Evolutionary conservation across 2,888 invertebrate species (phyloP).

Genomic region (Rhynchonema sp.): DNA sequence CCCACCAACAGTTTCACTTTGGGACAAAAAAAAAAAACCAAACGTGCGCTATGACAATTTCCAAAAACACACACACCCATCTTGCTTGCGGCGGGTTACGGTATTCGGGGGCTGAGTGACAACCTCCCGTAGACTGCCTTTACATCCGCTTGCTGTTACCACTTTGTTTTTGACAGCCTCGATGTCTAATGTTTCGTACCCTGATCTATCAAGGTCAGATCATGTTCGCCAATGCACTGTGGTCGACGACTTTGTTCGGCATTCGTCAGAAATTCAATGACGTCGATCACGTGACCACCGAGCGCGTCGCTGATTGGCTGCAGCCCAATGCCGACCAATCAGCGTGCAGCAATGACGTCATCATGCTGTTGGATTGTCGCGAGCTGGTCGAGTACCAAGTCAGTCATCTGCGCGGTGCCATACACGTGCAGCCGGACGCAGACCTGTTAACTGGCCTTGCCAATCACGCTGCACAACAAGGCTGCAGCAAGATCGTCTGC

Average conservation of each 20-base stretch:
- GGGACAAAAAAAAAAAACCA: too few relatives aligned
- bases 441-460: not conserved
- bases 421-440: not conserved
- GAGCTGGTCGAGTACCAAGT: not conserved
- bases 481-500: constrained; percentile 13
- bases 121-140: too few relatives aligned
- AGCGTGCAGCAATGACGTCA: too few relatives aligned
- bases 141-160: too few relatives aligned
- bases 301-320: not conserved
- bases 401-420: not conserved
- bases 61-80: too few relatives aligned
- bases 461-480: not conserved
- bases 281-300: not conserved
- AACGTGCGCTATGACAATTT: too few relatives aligned
- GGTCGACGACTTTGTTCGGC: not conserved
- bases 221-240: not conserved
- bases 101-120: too few relatives aligned
- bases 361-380: not conserved
- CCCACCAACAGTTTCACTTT: too few relatives aligned
- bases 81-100: too few relatives aligned
- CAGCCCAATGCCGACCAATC: not conserved
- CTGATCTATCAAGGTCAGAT: too few relatives aligned
- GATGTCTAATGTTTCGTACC: too few relatives aligned
- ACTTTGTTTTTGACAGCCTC: too few relatives aligned
- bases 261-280: not conserved